Base-by-base conservation (phyloP, 2,797 vertebrate genomes). In the Strix occidentalis region DNA sequence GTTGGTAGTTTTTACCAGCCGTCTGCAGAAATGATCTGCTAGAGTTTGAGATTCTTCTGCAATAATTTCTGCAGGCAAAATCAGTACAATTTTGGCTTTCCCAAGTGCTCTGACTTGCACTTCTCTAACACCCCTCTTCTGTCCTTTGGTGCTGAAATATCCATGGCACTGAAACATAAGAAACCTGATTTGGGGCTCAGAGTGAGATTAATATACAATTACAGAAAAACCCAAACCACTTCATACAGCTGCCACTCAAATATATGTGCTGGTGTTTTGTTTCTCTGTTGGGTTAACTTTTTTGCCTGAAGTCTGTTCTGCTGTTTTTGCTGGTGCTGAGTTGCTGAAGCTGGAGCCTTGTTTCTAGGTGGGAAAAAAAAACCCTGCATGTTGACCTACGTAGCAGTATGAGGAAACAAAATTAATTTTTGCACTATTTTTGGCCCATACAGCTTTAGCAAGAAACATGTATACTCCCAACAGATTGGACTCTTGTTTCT, bases 361-460 rank as follows among this genome's bases (percentile, higher is more conserved):
- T 93, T 95, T 95, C 84, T 89, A 64, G 65, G 53, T 87, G 84
- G 66, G 57, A 6, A 71, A 75, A 89, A 82, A 78, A 84, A 35
- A 0, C 13, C 20, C 70, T 77, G 78, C 29, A 12, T 58, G 29
- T 85, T 96, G 92, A 94, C 92, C 96, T 94, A 95, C 89, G 94
- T 96, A 95, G 90, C 53, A 80, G 45, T 66, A 84, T 2, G 6
- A 89, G 71, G 64, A 92, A 95, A 94, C n/a, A 83, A 90, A 93
- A 94, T 90, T 90, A 89, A 95, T 94, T 89, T 91, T 85, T 75
- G 61, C 71, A 68, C 48, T 93, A 77, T 94, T 92, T 92, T 89
- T 85, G 81, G 75, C 57, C 68, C 0, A 0, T 71, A 39, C 26
- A 85, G 65, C 75, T 92, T 92, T 91, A 80, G 26, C 82, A 83